Evolutionary conservation across 2,888 invertebrate genomes (phyloP).

Genomic region (Hyppa rectilinea): DNA sequence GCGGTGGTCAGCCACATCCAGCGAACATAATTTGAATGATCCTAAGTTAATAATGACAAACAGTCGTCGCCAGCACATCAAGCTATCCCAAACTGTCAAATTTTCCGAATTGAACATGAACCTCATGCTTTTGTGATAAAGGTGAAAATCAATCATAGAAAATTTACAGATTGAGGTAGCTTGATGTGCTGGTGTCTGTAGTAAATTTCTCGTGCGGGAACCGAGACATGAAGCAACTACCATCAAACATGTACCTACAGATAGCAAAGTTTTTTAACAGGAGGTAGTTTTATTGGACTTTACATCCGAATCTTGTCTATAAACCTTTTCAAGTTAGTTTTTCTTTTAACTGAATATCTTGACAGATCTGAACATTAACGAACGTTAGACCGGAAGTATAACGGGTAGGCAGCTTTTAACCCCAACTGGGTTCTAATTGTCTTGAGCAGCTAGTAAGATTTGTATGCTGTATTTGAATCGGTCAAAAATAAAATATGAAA

Average conservation of each 20-base stretch:
- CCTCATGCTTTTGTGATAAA: no score
- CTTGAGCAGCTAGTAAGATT: neutral
- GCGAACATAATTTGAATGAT: slow-evolving; percentile 4
- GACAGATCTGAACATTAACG: neutral
- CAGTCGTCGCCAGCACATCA: no score
- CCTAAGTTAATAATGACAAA: neutral
- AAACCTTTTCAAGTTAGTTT: neutral
- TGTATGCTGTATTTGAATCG: no score
- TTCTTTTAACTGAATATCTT: neutral
- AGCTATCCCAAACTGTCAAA: no score
- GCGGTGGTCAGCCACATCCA: slow-evolving; percentile 3
- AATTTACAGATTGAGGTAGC: no score
- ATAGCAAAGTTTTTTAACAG: neutral
- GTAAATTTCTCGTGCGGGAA: slow-evolving; percentile 12
- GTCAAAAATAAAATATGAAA: no score
- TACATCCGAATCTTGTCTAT: neutral
- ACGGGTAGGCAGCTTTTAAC: neutral
- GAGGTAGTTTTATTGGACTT: neutral
- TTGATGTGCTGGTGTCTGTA: no score
- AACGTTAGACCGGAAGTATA: neutral
- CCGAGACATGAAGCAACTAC: neutral
- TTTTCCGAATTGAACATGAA: no score
- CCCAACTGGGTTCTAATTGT: neutral
- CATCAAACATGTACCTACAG: slow-evolving; percentile 16
- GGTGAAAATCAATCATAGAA: no score